Evolutionary conservation across 1,140 invertebrate species (phyloP).

Genomic region (Bradysia coprophila): DNA sequence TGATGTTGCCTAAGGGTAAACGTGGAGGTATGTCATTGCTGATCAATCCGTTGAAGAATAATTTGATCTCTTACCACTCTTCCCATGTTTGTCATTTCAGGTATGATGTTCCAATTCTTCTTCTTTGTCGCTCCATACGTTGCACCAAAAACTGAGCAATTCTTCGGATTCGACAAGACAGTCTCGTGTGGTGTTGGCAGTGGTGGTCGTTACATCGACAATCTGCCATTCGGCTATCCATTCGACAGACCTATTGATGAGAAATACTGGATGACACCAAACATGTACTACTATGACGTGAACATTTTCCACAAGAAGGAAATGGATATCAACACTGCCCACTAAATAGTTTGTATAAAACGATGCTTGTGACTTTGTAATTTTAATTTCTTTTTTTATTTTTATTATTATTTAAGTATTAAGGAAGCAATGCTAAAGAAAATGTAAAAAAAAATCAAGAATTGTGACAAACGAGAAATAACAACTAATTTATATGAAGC

Average conservation of each 20-base stretch:
- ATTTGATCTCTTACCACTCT: too few relatives aligned
- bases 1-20: constrained; percentile 38
- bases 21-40: constrained; percentile 36
- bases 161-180: constrained; percentile 18
- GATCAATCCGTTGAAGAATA: too few relatives aligned
- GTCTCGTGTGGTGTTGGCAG: constrained; percentile 22
- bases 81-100: constrained; percentile 32
- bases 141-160: constrained; percentile 14
- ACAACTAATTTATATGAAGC: too few relatives aligned
- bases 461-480: too few relatives aligned
- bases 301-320: constrained; percentile 37
- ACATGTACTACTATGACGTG: constrained; percentile 38
- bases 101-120: constrained; percentile 34
- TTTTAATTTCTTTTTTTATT: too few relatives aligned
- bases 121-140: constrained; percentile 31
- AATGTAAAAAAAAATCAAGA: too few relatives aligned
- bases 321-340: too few relatives aligned
- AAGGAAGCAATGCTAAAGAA: too few relatives aligned
- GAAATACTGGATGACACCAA: constrained; percentile 27
- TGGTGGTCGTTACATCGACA: constrained; percentile 24
- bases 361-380: too few relatives aligned
- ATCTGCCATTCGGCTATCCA: constrained; percentile 40
- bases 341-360: too few relatives aligned
- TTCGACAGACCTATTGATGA: constrained; percentile 39
- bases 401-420: too few relatives aligned